phyloP scores from a whole-genome alignment of 2,888 invertebrate genomes.

The Oegoconia quadripuncta region DNA sequence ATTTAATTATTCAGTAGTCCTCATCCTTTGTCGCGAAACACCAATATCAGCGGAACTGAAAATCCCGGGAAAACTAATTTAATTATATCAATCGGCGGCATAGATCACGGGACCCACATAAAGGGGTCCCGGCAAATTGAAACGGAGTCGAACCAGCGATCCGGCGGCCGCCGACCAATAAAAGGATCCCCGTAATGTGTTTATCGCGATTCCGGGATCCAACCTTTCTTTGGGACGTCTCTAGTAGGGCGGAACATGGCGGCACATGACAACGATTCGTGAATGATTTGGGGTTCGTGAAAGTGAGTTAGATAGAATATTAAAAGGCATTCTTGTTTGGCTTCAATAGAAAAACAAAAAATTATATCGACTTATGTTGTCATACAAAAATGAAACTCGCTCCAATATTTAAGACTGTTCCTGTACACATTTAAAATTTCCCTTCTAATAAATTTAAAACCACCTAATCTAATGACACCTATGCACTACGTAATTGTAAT shows the following conservation, averaged over 20 bases:
- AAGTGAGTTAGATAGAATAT: not conserved
- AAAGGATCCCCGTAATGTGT: constrained; percentile 10
- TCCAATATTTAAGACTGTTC: too few species aligned
- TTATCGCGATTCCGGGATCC: constrained; percentile 9
- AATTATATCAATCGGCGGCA: constrained; percentile 14
- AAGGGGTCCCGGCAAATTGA: constrained; percentile 16
- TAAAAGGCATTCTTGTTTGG: too few species aligned
- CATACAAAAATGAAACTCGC: too few species aligned
- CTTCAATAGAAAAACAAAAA: too few species aligned
- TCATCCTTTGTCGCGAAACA: constrained; percentile 1
- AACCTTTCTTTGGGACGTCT: constrained; percentile 1
- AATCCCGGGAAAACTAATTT: constrained; percentile 12
- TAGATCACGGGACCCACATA: constrained; percentile 13
- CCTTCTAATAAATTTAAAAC: too few species aligned
- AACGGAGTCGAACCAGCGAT: constrained; percentile 14
- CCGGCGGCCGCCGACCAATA: constrained; percentile 5
- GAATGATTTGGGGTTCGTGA: not conserved
- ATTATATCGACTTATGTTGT: too few species aligned
- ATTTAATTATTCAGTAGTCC: not conserved
- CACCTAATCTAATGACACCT: too few species aligned
- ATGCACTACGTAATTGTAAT: too few species aligned
- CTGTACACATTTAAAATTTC: too few species aligned
- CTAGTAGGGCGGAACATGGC: not conserved
- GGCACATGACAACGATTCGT: not conserved
- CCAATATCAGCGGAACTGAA: constrained; percentile 1